phyloP scores from a whole-genome alignment of 2,113 vertebrate genomes.

The Regulus satrapa region DNA sequence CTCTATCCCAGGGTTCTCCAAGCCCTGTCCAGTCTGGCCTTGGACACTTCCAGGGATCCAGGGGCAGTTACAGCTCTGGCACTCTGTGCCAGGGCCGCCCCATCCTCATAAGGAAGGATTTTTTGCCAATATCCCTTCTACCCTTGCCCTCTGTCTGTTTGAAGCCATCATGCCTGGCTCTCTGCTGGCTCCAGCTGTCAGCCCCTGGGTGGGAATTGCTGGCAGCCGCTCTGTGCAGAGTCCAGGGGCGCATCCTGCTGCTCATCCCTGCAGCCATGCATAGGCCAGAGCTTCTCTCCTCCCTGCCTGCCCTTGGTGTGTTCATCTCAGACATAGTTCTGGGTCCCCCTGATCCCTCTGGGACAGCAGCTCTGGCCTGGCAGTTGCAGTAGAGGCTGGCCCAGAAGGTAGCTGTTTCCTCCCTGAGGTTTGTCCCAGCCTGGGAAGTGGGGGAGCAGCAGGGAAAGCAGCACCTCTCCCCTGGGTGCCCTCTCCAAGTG shows the following conservation, averaged over 20 bases:
- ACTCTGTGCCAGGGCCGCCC: not conserved
- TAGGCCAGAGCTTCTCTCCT: not conserved
- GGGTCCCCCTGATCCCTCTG: not conserved
- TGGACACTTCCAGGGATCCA: not conserved
- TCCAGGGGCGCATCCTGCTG: not conserved
- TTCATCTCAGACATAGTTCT: not conserved
- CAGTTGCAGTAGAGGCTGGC: fast-evolving
- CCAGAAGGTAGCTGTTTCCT: not conserved
- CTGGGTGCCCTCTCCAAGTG: not conserved
- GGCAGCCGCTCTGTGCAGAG: not conserved
- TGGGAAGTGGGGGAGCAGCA: not conserved
- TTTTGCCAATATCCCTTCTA: too few species aligned
- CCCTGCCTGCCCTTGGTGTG: fast-evolving
- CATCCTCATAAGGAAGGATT: not conserved
- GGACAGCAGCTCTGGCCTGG: not conserved
- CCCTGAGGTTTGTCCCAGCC: not conserved
- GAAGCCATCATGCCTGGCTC: not conserved
- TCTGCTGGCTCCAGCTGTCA: not conserved
- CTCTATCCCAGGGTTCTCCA: not conserved
- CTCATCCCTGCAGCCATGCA: not conserved
- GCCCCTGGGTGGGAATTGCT: not conserved
- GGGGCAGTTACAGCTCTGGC: not conserved
- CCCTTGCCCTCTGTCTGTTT: not conserved
- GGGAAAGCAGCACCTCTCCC: not conserved
- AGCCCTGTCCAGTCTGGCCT: not conserved